Evolutionary conservation across 2,113 vertebrate species (phyloP), one percentile per base, ranked within the genome.

Genomic region (Serilophus lunatus): DNA sequence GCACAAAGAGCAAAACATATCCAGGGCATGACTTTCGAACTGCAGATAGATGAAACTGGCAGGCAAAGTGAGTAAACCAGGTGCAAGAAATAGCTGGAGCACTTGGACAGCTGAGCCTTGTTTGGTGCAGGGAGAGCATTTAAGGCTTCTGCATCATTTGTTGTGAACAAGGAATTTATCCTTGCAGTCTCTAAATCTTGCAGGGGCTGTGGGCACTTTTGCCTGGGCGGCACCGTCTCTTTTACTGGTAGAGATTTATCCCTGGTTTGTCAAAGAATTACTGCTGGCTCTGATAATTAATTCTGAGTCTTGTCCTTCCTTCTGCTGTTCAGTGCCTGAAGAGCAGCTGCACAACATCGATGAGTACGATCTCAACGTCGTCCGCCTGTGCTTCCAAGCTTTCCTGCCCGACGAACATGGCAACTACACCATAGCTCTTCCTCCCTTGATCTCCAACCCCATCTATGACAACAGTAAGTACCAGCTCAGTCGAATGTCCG

Each of bases 391-490:
- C 91, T 99, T 99, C 97, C 99, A 99, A 92, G 99, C 99, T 18
- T 99, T 98, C 95, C 98, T 99, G 36, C 98, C 98, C 3, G 99
- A 99, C 9, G 98, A 98, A 50, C 98, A 95, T 1, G 99, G 99
- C 82, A 98, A 98, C 83, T 99, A 98, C 97, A 99, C 97, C 3
- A 95, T 97, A 36, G 88, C 96, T 8, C 98, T 99, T 75, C 96
- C 94, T 70, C 99, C 99, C 75, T 94, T 99, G 40, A 98, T 99
- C 90, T 99, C 99, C 86, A 99, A 99, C 97, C 99, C 99, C 23
- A 99, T 99, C 98, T 99, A 99, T 65, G 99, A 99, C 97, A 99
- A 99, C 98, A 98, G 99, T 99, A 97, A 99, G 99, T 99, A 88
- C 74, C 61, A 42, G 15, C 36, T 36, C 69, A 15, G 26, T 57